Evolutionary conservation across 2,888 invertebrate species (phyloP).

Genomic region (Cerastis rubricosa): DNA sequence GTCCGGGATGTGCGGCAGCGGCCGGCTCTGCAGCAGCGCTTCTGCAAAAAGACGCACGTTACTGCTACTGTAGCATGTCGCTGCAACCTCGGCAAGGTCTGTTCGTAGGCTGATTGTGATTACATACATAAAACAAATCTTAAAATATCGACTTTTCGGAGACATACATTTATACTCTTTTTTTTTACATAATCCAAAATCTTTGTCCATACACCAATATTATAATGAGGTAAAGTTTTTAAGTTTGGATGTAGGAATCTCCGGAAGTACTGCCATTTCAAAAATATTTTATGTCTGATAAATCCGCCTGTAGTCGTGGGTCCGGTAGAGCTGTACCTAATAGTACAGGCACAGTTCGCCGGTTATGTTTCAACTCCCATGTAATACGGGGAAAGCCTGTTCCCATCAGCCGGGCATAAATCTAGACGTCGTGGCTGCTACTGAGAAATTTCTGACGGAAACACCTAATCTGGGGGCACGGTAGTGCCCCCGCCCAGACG

Average conservation of each 20-base stretch:
- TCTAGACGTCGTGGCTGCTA: too few species aligned
- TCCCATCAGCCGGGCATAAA: too few species aligned
- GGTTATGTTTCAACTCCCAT: too few species aligned
- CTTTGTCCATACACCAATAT: background rate
- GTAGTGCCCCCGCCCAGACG: too few species aligned
- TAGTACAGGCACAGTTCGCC: too few species aligned
- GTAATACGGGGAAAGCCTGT: too few species aligned
- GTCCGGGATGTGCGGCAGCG: slow-evolving; percentile 98
- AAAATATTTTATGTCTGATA: too few species aligned
- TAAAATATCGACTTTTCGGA: background rate
- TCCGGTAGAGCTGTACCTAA: too few species aligned
- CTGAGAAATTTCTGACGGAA: too few species aligned
- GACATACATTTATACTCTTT: background rate
- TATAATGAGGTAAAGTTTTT: background rate
- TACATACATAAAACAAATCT: background rate
- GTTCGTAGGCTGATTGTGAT: background rate
- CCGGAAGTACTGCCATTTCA: too few species aligned
- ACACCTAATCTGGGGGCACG: too few species aligned
- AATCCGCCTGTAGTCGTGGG: too few species aligned
- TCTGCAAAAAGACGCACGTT: slow-evolving; percentile 91
- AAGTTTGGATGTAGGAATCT: background rate
- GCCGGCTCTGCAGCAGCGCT: slow-evolving; percentile 97
- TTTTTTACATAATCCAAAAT: background rate
- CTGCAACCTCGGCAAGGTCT: background rate
- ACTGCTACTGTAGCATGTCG: background rate